Evolutionary conservation across 2,888 invertebrate species (phyloP).

Genomic region (Bombylius major): DNA sequence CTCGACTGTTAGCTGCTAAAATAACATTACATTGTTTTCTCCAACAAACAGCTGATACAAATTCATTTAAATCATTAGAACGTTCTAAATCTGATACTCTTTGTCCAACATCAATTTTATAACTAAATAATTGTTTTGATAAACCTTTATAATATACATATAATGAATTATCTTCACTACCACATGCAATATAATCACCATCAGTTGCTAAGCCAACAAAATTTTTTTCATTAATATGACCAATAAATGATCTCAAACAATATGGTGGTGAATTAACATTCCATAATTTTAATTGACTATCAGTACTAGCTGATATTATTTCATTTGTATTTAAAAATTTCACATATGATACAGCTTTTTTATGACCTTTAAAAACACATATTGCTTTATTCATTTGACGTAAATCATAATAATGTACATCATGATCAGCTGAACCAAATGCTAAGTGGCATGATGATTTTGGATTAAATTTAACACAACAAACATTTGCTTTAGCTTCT

Average conservation of each 20-base stretch:
- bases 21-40: slow-evolving; percentile 71
- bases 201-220: slow-evolving; percentile 90
- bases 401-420: slow-evolving; percentile 91
- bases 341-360: slow-evolving; percentile 89
- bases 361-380: slow-evolving; percentile 74
- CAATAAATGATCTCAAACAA: slow-evolving; percentile 74
- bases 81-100: slow-evolving; percentile 12
- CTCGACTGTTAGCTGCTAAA: slow-evolving; percentile 88
- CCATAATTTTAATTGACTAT: slow-evolving; percentile 85
- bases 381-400: slow-evolving; percentile 70
- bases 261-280: slow-evolving; percentile 60
- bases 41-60: slow-evolving; percentile 94
- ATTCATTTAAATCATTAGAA: slow-evolving; percentile 66
- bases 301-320: slow-evolving; percentile 85
- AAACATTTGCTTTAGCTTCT: slow-evolving; percentile 89
- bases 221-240: slow-evolving; percentile 90
- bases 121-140: slow-evolving; percentile 72
- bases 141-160: slow-evolving; percentile 86
- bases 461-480: slow-evolving; percentile 86
- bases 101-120: slow-evolving; percentile 61
- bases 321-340: slow-evolving; percentile 76
- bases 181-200: slow-evolving; percentile 85
- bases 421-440: slow-evolving; percentile 94
- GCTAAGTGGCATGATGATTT: slow-evolving; percentile 76
- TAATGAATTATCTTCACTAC: slow-evolving; percentile 87